These are phyloP conservation scores for Punctoribates punctum DNA, from an alignment of 2,888 invertebrate genomes.

Conservation along the genomic window DNA sequence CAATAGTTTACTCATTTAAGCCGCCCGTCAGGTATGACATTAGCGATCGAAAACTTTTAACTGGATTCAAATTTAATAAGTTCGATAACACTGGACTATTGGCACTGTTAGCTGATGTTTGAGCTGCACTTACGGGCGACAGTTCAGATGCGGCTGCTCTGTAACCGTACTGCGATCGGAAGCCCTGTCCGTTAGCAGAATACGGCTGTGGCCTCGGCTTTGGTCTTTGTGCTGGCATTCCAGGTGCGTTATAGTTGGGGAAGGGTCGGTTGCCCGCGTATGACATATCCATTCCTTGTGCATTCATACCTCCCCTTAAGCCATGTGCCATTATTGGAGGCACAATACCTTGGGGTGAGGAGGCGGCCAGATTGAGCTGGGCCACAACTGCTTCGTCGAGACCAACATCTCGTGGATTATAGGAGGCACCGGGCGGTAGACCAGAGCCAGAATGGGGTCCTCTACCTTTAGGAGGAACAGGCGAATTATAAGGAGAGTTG, in stretches of 20 bases:
- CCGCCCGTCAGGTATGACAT: conserved; percentile 40
- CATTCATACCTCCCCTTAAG: not conserved
- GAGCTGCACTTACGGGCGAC: conserved; percentile 27
- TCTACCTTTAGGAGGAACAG: not conserved
- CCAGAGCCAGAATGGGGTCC: conserved; percentile 28
- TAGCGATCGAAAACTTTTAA: conserved; percentile 35
- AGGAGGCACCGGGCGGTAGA: conserved; percentile 41
- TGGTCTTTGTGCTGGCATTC: not conserved
- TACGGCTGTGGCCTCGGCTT: conserved; percentile 17
- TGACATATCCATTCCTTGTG: not conserved
- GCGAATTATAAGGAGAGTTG: conserved; percentile 26
- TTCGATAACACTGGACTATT: conserved; percentile 19
- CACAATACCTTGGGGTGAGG: not conserved
- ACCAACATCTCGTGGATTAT: conserved; percentile 41
- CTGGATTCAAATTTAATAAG: conserved; percentile 33
- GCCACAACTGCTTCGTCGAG: conserved; percentile 39
- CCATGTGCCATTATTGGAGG: not conserved
- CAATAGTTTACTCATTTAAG: conserved; percentile 5
- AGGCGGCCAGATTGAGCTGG: conserved; percentile 32
- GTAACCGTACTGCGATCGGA: conserved; percentile 39
- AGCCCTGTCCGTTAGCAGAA: conserved; percentile 32
- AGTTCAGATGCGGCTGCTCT: conserved; percentile 39
- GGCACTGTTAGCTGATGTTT: not conserved
- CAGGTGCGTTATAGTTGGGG: not conserved
- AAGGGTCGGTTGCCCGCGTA: not conserved